Conservation (phyloP, 2,797 vertebrate species). For the Psittacula derbiana region DNA sequence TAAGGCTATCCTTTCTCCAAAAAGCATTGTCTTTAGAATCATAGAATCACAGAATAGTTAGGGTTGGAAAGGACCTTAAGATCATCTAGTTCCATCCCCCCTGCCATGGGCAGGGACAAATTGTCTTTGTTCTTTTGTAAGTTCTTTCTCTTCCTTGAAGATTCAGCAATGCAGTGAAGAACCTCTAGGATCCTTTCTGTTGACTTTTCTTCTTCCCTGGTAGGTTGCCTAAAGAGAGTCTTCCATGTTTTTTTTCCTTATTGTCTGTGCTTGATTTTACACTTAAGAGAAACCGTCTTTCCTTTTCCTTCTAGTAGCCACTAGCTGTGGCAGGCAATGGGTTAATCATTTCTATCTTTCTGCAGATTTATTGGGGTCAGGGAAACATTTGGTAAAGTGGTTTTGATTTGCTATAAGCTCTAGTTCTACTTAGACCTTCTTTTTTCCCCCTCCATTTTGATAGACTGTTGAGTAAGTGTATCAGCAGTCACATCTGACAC, state of each 20-base stretch:
- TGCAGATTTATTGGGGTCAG: neutral
- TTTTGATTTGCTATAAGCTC: neutral
- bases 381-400: neutral
- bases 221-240: neutral
- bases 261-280: neutral
- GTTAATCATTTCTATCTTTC: neutral
- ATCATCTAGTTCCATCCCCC: neutral
- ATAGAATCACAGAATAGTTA: neutral
- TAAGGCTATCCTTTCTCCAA: neutral
- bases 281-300: neutral
- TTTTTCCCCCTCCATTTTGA: neutral
- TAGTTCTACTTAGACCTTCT: neutral
- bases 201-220: neutral
- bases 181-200: neutral
- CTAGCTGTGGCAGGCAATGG: neutral
- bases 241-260: neutral
- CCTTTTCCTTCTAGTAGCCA: neutral
- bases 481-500: neutral
- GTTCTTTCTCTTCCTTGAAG: neutral
- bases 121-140: neutral
- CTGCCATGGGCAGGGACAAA: neutral
- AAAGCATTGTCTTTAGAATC: neutral
- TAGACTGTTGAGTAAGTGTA: neutral
- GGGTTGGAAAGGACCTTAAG: neutral
- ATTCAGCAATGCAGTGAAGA: neutral